These are phyloP conservation scores for Eremobia ochroleuca DNA, from an alignment of 2,888 invertebrate species.

Conservation along the genomic window DNA sequence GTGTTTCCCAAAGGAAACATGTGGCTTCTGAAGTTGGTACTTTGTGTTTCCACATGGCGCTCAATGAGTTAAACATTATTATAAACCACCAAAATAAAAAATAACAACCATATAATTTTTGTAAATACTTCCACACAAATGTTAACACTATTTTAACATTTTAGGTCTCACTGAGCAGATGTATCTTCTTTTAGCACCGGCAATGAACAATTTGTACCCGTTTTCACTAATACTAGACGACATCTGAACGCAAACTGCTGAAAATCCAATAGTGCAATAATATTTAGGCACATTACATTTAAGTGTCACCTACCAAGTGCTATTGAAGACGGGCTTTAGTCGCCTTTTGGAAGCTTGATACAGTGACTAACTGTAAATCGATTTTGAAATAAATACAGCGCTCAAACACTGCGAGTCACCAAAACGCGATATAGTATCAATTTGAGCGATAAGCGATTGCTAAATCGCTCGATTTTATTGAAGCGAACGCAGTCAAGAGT, in stretches of 20 bases:
- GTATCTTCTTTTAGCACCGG: background rate
- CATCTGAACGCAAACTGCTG: background rate
- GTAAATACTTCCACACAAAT: background rate
- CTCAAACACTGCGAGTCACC: background rate
- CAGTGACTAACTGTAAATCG: background rate
- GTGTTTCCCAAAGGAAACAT: too few species aligned
- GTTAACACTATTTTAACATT: background rate
- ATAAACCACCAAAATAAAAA: background rate
- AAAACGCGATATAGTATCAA: background rate
- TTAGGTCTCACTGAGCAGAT: background rate
- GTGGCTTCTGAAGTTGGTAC: too few species aligned
- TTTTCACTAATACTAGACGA: background rate
- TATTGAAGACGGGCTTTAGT: background rate
- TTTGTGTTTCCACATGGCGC: too few species aligned
- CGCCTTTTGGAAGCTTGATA: background rate
- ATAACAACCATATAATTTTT: background rate
- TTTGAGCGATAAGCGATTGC: background rate
- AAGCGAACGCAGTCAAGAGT: background rate
- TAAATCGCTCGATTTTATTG: background rate
- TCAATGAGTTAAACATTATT: too few species aligned
- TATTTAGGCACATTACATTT: background rate
- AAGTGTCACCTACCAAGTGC: background rate
- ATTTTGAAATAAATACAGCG: background rate
- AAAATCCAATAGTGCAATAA: background rate
- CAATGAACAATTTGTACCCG: background rate